A percentile compares a stretch with the other conserved stretches of the same genome.
Conservation (phyloP, 2,888 invertebrate genomes). For the Crocallis elinguaria region DNA sequence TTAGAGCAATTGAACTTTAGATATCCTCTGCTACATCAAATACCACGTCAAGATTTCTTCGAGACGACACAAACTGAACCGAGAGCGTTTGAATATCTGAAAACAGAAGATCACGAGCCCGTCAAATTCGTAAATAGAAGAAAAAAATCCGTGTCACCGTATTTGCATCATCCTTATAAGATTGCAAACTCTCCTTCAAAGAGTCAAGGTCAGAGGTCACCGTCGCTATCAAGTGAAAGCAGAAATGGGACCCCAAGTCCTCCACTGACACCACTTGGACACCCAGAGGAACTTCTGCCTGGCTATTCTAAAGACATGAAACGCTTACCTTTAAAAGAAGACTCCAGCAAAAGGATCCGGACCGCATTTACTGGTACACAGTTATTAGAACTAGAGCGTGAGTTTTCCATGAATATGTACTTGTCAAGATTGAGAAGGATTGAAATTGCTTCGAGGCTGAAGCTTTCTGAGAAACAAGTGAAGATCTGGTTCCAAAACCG, state of each 20-base stretch:
- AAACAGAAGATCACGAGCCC: constrained; percentile 69
- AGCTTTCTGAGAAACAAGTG: constrained; percentile 97
- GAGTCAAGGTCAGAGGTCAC: constrained; percentile 73
- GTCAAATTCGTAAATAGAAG: constrained; percentile 63
- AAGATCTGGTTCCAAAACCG: constrained; percentile 98
- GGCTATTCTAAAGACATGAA: constrained; percentile 74
- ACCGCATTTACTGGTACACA: constrained; percentile 97
- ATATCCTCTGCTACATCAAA: constrained; percentile 71
- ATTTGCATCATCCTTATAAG: constrained; percentile 74
- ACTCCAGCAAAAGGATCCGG: constrained; percentile 94
- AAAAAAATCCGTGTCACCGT: constrained; percentile 76
- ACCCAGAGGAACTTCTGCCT: constrained; percentile 75
- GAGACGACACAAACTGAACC: constrained; percentile 54
- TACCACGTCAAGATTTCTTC: constrained; percentile 70
- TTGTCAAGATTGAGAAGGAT: constrained; percentile 94
- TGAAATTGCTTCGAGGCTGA: constrained; percentile 95
- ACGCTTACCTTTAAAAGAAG: constrained; percentile 81
- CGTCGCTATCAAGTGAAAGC: constrained; percentile 76
- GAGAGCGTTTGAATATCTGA: constrained; percentile 62
- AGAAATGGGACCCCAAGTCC: constrained; percentile 85
- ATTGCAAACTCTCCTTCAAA: constrained; percentile 66
- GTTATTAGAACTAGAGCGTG: constrained; percentile 93
- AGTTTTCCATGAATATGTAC: constrained; percentile 96
- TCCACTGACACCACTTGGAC: constrained; percentile 75
- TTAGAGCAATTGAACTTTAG: constrained; percentile 75